Conservation (phyloP, 2,888 invertebrate species). For the Fabriciana adippe region DNA sequence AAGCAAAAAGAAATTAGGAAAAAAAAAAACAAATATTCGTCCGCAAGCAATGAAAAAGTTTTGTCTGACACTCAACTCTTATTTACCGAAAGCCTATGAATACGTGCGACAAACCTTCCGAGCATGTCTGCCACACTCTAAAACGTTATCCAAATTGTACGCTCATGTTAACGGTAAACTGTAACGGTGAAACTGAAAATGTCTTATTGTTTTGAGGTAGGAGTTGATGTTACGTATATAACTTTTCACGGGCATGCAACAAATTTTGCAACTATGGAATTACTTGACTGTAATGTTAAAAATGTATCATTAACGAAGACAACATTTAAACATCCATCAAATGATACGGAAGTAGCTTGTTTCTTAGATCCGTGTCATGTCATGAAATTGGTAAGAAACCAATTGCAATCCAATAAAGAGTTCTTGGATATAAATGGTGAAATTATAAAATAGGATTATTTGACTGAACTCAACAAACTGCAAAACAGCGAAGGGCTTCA, state of each 20-base stretch:
- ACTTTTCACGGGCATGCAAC: conserved; percentile 20
- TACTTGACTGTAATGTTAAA: conserved; percentile 27
- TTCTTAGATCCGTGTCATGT: conserved; percentile 34
- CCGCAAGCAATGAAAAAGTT: no score
- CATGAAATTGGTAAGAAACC: conserved; percentile 33
- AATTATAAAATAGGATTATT: conserved; percentile 25
- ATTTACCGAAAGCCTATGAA: no score
- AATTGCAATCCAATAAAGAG: conserved; percentile 23
- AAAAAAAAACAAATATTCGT: no score
- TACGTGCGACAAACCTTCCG: no score
- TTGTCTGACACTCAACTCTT: no score
- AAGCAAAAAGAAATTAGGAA: no score
- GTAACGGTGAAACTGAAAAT: no score
- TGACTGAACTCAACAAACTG: conserved; percentile 24
- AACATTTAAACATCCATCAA: conserved; percentile 20
- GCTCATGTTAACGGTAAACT: no score
- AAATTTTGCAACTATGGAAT: conserved; percentile 19
- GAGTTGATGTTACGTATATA: not conserved
- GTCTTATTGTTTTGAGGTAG: not conserved
- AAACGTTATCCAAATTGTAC: no score
- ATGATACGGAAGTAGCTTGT: conserved; percentile 16
- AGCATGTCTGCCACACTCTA: no score
- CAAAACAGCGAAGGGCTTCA: conserved; percentile 36
- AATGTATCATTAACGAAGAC: conserved; percentile 19
- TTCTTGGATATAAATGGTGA: conserved; percentile 18